Evolutionary conservation across 2,797 vertebrate genomes (phyloP).

Genomic region (Eupleurogrammus muticus): DNA sequence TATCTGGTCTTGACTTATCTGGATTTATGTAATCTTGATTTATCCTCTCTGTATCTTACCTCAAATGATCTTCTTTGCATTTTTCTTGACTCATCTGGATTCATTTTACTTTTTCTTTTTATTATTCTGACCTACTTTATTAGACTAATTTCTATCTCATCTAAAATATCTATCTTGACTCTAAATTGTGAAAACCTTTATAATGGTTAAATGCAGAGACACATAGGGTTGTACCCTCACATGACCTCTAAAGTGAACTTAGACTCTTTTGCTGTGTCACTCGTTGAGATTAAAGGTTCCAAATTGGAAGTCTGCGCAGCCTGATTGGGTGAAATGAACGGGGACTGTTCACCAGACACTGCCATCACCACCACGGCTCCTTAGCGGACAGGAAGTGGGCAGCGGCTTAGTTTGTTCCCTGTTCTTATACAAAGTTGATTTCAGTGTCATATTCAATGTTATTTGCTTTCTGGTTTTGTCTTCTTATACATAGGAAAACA

Average conservation of each 20-base stretch:
- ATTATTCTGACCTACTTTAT: too few species aligned
- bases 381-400: slow-evolving; percentile 11
- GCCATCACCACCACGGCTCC: neutral
- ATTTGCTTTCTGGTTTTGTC: neutral
- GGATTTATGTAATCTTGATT: too few species aligned
- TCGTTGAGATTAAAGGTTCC: slow-evolving; percentile 18
- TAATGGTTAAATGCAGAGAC: too few species aligned
- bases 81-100: too few species aligned
- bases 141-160: too few species aligned
- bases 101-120: too few species aligned
- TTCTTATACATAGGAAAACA: too few species aligned
- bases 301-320: neutral
- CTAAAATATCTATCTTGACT: neutral
- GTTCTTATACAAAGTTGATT: neutral
- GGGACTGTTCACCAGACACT: slow-evolving; percentile 7
- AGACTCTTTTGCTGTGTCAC: neutral
- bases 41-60: too few species aligned
- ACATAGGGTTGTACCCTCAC: too few species aligned
- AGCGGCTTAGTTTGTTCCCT: neutral
- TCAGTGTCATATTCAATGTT: neutral
- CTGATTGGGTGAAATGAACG: slow-evolving; percentile 14
- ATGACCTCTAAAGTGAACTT: too few species aligned
- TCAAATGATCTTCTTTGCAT: too few species aligned
- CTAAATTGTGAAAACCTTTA: neutral
- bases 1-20: too few species aligned